Evolutionary conservation across 2,113 vertebrate species (phyloP).

Genomic region (Phoenicopterus ruber): DNA sequence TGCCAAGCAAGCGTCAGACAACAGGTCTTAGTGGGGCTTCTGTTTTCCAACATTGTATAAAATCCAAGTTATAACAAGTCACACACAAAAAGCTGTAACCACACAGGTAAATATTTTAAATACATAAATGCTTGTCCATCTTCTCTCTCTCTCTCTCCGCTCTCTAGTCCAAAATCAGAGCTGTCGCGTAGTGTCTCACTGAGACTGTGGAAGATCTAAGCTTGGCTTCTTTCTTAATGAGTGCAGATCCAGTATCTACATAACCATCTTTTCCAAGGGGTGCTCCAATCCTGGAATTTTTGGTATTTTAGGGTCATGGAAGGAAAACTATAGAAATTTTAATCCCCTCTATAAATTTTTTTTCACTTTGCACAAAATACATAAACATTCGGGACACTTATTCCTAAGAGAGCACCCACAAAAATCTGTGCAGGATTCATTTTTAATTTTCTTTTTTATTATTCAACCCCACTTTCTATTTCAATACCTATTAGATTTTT

Average conservation of each 20-base stretch:
- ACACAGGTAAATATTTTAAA: not conserved
- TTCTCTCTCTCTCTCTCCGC: not conserved
- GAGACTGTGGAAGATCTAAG: not conserved
- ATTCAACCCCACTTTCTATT: not conserved
- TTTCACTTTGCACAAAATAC: not conserved
- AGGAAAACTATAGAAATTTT: not conserved
- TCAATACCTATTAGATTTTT: not conserved
- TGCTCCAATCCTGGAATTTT: not conserved
- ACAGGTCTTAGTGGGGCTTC: not conserved
- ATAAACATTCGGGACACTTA: not conserved
- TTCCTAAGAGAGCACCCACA: not conserved
- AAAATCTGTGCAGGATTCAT: not conserved
- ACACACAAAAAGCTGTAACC: not conserved
- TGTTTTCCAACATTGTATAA: not conserved
- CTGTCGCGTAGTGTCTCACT: fast-evolving
- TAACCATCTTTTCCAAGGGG: not conserved
- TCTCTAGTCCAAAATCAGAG: not conserved
- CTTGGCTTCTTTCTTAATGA: not conserved
- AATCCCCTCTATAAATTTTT: not conserved
- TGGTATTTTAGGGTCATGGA: not conserved
- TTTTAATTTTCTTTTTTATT: not conserved
- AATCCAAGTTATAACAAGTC: not conserved
- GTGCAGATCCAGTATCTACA: not conserved
- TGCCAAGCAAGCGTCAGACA: not conserved
- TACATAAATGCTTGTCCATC: not conserved